Conservation (phyloP, 2,888 invertebrate species). For the Penaeus monodon region DNA sequence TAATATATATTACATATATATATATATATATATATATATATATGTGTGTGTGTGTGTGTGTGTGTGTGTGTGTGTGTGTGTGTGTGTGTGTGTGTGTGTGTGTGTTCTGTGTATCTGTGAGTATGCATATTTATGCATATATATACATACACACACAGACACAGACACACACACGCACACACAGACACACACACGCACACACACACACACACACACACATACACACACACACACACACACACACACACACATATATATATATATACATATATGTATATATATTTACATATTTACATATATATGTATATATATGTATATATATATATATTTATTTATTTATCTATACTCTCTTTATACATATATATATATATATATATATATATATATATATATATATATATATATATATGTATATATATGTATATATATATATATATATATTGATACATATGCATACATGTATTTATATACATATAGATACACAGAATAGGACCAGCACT, state of each 20-base stretch:
- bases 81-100: no score
- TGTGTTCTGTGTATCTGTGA: no score
- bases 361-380: constrained; percentile 35
- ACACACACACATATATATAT: constrained; percentile 2
- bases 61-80: no score
- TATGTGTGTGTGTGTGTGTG: no score
- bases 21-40: no score
- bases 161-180: no score
- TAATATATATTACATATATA: no score
- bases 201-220: not conserved
- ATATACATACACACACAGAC: no score
- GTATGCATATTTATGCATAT: no score
- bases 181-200: not conserved
- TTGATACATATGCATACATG: constrained; percentile 5
- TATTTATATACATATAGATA: not conserved
- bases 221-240: not conserved
- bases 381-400: constrained; percentile 13
- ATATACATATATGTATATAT: constrained; percentile 11
- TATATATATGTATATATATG: constrained; percentile 2
- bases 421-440: constrained; percentile 14
- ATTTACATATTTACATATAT: constrained; percentile 5
- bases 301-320: constrained; percentile 14
- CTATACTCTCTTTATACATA: no score
- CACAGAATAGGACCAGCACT: no score
- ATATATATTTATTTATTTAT: constrained; percentile 30